Conservation (phyloP, 2,113 vertebrate species). For the Colius striatus region DNA sequence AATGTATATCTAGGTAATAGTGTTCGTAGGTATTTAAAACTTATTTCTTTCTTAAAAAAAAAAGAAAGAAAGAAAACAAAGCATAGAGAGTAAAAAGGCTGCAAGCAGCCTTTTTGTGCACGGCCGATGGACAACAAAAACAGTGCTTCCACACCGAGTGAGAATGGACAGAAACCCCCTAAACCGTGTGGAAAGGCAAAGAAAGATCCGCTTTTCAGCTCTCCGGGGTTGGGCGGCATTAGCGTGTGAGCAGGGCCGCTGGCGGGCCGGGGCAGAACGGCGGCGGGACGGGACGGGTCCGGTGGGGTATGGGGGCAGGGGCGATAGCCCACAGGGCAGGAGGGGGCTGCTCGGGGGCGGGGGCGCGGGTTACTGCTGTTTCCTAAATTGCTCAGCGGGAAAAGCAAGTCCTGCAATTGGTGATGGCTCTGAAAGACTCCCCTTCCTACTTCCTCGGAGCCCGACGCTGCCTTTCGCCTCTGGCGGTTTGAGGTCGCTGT, state of each 20-base stretch:
- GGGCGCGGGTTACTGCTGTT: neutral
- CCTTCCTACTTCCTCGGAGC: neutral
- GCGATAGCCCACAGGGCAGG: neutral
- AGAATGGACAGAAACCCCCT: neutral
- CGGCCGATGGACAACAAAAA: neutral
- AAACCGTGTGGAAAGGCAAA: neutral
- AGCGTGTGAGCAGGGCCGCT: accelerated
- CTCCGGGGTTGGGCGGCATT: neutral
- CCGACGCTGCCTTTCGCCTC: neutral
- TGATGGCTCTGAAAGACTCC: neutral
- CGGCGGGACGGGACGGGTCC: too few relatives aligned
- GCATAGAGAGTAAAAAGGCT: neutral
- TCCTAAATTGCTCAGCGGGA: neutral
- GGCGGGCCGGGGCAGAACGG: too few relatives aligned
- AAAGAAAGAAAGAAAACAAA: too few relatives aligned
- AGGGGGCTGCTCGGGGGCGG: neutral
- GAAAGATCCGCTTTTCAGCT: neutral
- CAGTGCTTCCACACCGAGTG: neutral
- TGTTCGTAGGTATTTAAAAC: neutral
- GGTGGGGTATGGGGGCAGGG: too few relatives aligned
- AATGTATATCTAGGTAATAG: neutral
- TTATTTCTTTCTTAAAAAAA: neutral
- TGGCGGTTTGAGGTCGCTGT: neutral
- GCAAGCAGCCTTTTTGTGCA: neutral
- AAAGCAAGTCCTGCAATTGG: neutral